Conservation (phyloP, 2,888 invertebrate genomes). For the Drosophila lutescens region DNA sequence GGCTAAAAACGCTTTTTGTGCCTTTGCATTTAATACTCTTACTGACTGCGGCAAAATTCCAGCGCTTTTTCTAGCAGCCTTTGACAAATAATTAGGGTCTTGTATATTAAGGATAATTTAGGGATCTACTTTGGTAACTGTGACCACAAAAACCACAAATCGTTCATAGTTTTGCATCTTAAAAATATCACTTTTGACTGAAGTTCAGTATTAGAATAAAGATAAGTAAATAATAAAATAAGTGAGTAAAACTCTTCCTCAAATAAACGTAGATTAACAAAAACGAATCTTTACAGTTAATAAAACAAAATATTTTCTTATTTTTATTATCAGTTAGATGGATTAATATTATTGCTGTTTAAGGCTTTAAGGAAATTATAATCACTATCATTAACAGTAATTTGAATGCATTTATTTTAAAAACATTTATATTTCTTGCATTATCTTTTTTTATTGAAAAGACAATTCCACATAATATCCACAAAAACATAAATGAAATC, state of each 20-base stretch:
- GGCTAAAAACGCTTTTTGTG: constrained; percentile 29
- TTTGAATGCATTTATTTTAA: too few species aligned
- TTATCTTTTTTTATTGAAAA: neutral
- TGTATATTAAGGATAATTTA: neutral
- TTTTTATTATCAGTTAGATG: too few species aligned
- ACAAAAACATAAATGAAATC: neutral
- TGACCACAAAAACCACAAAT: neutral
- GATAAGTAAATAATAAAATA: too few species aligned
- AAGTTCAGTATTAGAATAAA: neutral
- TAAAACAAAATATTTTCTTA: too few species aligned
- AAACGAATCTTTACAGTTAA: too few species aligned
- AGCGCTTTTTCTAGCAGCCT: neutral
- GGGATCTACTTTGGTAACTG: neutral
- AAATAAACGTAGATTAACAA: too few species aligned
- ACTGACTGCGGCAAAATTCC: constrained; percentile 10
- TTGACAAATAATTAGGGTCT: neutral
- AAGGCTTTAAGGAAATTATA: too few species aligned
- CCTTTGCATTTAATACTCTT: constrained; percentile 36
- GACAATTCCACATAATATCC: neutral
- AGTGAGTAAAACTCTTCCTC: too few species aligned
- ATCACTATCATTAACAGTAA: too few species aligned
- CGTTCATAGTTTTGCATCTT: neutral
- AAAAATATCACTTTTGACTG: neutral
- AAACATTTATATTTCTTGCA: too few species aligned
- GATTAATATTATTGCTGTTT: too few species aligned